Evolutionary conservation across 2,113 vertebrate species (phyloP), one percentile per base, ranked within the genome.

Genomic region (Coregonus clupeaformis): DNA sequence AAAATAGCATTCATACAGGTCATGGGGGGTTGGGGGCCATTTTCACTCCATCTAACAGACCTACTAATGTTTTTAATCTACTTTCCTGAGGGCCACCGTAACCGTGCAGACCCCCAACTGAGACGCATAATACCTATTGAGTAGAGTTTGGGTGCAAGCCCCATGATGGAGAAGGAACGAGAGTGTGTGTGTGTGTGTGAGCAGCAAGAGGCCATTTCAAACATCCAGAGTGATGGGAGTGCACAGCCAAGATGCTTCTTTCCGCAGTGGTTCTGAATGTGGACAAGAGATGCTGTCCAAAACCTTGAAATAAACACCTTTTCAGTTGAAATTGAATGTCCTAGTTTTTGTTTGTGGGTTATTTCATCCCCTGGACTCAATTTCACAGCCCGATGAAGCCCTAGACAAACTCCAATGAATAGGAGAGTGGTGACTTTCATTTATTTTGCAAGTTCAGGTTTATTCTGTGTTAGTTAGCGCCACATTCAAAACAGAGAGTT

Each of bases 171-270:
- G 85, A 88, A 77, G 79, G 52, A 83, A 84, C 71, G 66, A 64
- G 82, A 52, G 71, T 1, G 36, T 11, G 36, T 36, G 9, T 42
- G 9, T 42, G 36, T 11, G 36, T 42, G 36, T 12, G 36, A 12
- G 36, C 36, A 42, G 36, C 11, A 42, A 42, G 77, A 67, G 69
- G 71, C 84, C 49, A 74, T 77, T 85, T 83, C 47, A 84, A 82
- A 80, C 16, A 72, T 80, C 36, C 68, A 81, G 86, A 84, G 77
- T 86, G 89, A 91, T 91, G 76, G 84, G 82, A 68, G n/a, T 60
- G 29, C 63, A 9, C 71, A 81, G 86, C 85, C 86, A 89, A 81
- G 60, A 74, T 36, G 79, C 57, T 76, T 45, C 30, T 30, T 47
- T 45, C 29, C 42, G 74, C 60, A 69, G 69, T n/a, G 27, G 72